Evolutionary conservation across 2,113 vertebrate species (phyloP).

Genomic region (Megaceryle maxima): DNA sequence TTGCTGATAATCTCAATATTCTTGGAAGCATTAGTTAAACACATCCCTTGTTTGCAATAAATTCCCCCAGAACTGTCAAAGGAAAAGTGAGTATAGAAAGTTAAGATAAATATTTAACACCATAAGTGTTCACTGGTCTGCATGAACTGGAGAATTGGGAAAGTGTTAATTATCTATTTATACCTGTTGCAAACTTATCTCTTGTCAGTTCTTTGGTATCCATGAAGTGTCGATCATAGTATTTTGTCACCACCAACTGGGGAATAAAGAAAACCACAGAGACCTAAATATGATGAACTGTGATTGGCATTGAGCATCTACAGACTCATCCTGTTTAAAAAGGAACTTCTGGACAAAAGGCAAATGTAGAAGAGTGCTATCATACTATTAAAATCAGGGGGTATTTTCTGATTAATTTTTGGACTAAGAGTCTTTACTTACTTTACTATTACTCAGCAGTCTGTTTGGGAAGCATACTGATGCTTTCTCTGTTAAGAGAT

Average conservation of each 20-base stretch:
- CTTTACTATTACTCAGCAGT: neutral
- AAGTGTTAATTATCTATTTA: neutral
- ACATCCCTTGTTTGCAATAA: neutral
- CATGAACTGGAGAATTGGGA: neutral
- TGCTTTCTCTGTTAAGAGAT: neutral
- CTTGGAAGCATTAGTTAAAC: neutral
- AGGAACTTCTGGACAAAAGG: neutral
- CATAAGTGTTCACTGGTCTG: neutral
- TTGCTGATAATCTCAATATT: neutral
- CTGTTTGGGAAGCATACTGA: too few relatives aligned
- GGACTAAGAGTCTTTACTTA: neutral
- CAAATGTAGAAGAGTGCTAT: neutral
- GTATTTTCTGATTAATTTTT: neutral
- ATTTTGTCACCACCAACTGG: neutral
- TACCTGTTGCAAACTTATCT: neutral
- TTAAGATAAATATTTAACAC: neutral
- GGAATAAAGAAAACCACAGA: neutral
- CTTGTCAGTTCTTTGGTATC: neutral
- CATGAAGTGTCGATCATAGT: neutral
- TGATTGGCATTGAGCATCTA: neutral
- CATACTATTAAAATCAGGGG: neutral
- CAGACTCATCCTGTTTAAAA: neutral
- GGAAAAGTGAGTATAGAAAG: neutral
- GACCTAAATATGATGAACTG: neutral
- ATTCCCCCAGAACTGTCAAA: neutral